A percentile compares a stretch with the other conserved stretches of the same genome.
phyloP scores from a whole-genome alignment of 2,797 vertebrate genomes.

The Philypnodon macrostomus region DNA sequence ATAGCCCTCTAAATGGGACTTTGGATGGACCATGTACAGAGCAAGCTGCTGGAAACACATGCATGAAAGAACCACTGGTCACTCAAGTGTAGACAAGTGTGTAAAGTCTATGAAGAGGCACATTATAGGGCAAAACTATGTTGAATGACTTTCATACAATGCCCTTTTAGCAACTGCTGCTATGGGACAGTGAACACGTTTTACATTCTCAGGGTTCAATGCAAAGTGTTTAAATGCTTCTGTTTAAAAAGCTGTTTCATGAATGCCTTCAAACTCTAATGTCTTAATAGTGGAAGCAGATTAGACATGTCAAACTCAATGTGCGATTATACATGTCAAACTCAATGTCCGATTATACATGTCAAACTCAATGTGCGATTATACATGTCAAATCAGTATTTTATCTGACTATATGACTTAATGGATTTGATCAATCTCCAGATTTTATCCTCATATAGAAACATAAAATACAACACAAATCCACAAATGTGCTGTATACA shows the following conservation, averaged over 20 bases:
- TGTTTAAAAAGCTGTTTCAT: conserved; percentile 31
- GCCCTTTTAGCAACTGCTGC: neutral
- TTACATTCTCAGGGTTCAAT: conserved; percentile 60
- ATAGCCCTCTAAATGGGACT: conserved; percentile 66
- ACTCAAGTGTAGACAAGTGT: conserved; percentile 72
- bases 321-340: no score
- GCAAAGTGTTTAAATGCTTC: conserved; percentile 43
- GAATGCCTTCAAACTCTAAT: conserved; percentile 59
- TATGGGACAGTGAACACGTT: conserved; percentile 8
- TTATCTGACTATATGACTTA: no score
- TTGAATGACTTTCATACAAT: neutral
- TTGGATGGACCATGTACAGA: conserved; percentile 61
- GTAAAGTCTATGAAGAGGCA: neutral
- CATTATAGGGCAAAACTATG: neutral
- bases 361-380: no score
- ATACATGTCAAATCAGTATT: no score
- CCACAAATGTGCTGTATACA: conserved; percentile 26
- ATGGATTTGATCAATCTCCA: no score
- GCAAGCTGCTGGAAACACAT: conserved; percentile 41
- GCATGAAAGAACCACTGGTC: conserved; percentile 62
- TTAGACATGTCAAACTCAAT: conserved; percentile 13
- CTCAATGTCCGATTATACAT: no score
- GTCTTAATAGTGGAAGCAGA: conserved; percentile 58
- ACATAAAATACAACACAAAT: conserved; percentile 3
- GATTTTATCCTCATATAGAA: no score